Conservation (phyloP, 2,113 vertebrate genomes). For the Ariopsis seemanni region DNA sequence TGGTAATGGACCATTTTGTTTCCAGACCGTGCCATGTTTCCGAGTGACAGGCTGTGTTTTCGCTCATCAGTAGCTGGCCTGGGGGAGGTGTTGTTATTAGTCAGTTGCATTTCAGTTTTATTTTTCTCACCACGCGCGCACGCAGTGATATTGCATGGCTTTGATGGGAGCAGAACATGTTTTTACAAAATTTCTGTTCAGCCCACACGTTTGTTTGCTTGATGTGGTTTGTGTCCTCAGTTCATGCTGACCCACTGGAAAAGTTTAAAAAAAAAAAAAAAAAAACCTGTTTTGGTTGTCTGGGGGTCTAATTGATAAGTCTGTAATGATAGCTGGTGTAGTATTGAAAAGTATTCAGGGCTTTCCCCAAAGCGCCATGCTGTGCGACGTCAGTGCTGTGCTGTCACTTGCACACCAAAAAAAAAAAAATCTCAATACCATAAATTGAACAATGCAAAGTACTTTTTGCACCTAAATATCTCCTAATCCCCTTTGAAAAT, state of each 20-base stretch:
- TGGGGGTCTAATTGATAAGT: background rate
- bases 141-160: background rate
- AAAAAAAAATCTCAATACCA: no score
- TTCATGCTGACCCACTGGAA: background rate
- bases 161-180: background rate
- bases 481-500: no score
- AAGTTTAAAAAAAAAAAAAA: background rate
- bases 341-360: background rate
- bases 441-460: no score
- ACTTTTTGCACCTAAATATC: no score
- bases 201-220: background rate
- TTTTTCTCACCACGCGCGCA: background rate
- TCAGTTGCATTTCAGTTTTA: slow-evolving; percentile 5
- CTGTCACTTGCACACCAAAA: no score
- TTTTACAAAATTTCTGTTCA: background rate
- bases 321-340: background rate
- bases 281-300: background rate
- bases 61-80: background rate
- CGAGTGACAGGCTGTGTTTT: background rate
- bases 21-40: background rate
- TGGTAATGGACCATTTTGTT: background rate
- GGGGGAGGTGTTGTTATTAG: slow-evolving; percentile 12
- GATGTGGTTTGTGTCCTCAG: background rate
- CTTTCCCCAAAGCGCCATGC: no score
- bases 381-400: no score